Evolutionary conservation across 2,888 invertebrate genomes (phyloP), one percentile per base, ranked within the genome.

Genomic region (Andrena marginata): DNA sequence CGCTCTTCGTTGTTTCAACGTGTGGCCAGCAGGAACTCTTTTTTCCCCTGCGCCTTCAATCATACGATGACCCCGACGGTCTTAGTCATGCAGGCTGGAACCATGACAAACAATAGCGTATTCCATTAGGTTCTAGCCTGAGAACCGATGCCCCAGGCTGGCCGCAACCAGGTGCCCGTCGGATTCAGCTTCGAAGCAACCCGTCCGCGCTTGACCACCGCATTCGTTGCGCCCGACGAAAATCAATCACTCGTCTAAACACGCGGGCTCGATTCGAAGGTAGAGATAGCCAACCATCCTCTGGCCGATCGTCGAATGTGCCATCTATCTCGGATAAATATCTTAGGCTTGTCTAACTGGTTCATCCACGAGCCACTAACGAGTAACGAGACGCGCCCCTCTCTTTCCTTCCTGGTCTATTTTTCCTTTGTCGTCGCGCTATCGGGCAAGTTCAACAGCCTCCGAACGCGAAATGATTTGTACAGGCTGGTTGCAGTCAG

Each of bases 191-290:
- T 54, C 20, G 79, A 65, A 67, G 60, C 75, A n/a, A 23, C 33
- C 56, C 72, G 79, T 56, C 56, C 67, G 63, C 71, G 63, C 71
- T 59, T 71, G 87, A 85, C 87, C 88, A 86, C 86, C 89, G 86
- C 82, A 84, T 84, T 86, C 85, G 89, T 80, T 59, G 79, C 83
- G 77, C 72, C 85, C 89, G 82, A 84, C 79, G 86, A 88, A 81
- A 89, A 90, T 90, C 90, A 89, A 90, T 90, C 90, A 90, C 87
- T 77, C 73, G 35, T 77, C 71, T 80, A 82, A 85, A 78, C 76
- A 29, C 63, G 75, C 54, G 67, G 80, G 42, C 72, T 63, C 77
- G 74, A 85, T 84, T 70, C 80, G 33, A 23, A 56, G 82, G 78
- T 56, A 74, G 79, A 69, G 82, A 69, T 70, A 68, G 23, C 62